Conservation (phyloP, 2,888 invertebrate species). For the Nemurella pictetii region DNA sequence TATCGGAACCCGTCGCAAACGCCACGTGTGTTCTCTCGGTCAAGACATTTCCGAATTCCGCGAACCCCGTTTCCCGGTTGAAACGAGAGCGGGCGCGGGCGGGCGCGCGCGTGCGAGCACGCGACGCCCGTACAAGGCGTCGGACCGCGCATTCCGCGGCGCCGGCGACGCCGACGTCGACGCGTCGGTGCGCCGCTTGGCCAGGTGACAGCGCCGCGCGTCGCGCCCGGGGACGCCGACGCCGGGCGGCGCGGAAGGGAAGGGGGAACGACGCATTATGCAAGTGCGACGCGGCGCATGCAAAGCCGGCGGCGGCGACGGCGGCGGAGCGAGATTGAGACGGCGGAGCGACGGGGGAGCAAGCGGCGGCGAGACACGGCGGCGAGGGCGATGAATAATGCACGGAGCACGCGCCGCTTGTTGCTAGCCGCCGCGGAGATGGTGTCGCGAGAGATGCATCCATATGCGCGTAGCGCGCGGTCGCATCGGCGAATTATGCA, state of each 20-base stretch:
- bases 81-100: not conserved
- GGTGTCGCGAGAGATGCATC: not conserved
- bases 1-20: no score
- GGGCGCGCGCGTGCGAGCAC: slow-evolving; percentile 39
- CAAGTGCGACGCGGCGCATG: not conserved
- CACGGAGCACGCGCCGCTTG: no score
- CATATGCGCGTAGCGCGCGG: not conserved
- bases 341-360: slow-evolving; percentile 37
- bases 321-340: slow-evolving; percentile 46
- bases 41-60: no score
- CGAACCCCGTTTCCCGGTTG: not conserved
- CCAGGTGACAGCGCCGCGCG: slow-evolving; percentile 8
- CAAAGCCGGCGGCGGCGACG: slow-evolving; percentile 43
- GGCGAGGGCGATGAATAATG: slow-evolving; percentile 3
- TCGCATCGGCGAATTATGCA: not conserved
- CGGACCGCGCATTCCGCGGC: slow-evolving; percentile 26
- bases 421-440: no score
- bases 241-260: not conserved
- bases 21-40: no score
- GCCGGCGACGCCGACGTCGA: not conserved
- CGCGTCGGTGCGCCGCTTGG: slow-evolving; percentile 20
- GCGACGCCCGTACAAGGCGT: slow-evolving; percentile 46
- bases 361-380: not conserved
- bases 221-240: not conserved
- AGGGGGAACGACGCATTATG: not conserved